Evolutionary conservation across 2,888 invertebrate species (phyloP).

Genomic region (Strigamia transsilvanica): DNA sequence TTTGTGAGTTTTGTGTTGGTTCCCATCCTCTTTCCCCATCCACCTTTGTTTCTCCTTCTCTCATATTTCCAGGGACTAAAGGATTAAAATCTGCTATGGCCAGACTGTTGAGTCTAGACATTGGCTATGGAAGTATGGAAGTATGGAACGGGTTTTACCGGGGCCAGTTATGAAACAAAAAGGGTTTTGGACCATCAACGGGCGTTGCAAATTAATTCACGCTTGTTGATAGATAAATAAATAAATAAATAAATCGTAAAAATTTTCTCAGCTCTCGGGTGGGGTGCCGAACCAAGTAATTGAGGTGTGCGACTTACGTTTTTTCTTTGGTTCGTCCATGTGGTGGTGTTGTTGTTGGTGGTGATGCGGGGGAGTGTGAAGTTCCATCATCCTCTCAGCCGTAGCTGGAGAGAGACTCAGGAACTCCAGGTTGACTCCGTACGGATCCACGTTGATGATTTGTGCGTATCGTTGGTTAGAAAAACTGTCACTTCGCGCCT

Average conservation of each 20-base stretch:
- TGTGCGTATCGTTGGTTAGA: background rate
- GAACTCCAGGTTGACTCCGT: conserved; percentile 48
- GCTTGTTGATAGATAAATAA: background rate
- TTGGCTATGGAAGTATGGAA: conserved; percentile 27
- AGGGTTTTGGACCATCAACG: background rate
- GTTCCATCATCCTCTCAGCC: conserved; percentile 53
- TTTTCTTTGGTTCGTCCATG: conserved; percentile 52
- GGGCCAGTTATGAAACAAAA: conserved; percentile 41
- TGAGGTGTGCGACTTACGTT: background rate
- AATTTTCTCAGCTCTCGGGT: no score
- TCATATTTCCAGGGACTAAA: conserved; percentile 43
- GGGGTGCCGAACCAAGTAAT: no score
- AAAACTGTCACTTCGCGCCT: conserved; percentile 15
- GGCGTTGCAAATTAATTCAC: conserved; percentile 9
- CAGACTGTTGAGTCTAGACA: conserved; percentile 46
- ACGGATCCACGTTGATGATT: conserved; percentile 28
- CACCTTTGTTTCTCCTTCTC: background rate
- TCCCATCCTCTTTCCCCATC: background rate
- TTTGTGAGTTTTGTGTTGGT: background rate
- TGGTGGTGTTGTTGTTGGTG: conserved; percentile 33
- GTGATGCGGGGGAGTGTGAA: conserved; percentile 51
- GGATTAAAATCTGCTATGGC: conserved; percentile 35
- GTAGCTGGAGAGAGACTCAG: conserved; percentile 49
- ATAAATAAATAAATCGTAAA: background rate
- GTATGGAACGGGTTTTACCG: conserved; percentile 33